These are phyloP conservation scores for Pelodytes ibericus DNA, from an alignment of 2,797 vertebrate species.

Conservation along the genomic window DNA sequence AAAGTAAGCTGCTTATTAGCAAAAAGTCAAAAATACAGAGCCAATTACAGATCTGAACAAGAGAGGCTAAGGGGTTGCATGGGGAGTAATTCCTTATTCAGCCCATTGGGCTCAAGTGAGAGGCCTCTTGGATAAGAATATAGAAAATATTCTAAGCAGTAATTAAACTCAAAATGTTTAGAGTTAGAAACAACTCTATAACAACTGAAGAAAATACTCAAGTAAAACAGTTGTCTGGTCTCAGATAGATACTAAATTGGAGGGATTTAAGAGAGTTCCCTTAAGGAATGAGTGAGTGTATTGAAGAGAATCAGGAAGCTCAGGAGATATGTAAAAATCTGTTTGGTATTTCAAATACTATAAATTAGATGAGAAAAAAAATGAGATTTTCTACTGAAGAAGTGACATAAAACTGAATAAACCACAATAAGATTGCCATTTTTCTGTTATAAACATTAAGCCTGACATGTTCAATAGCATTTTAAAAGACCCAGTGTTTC, in stretches of 20 bases:
- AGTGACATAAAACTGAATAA: slow-evolving; percentile 98
- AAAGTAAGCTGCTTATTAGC: slow-evolving; percentile 99
- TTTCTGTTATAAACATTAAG: slow-evolving; percentile 99
- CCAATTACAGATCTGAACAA: slow-evolving; percentile 99
- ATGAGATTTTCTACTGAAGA: slow-evolving; percentile 90
- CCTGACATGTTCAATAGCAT: slow-evolving; percentile 99
- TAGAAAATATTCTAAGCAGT: slow-evolving; percentile 90
- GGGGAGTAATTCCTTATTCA: slow-evolving; percentile 92
- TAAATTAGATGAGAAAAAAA: slow-evolving; percentile 97
- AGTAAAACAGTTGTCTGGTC: slow-evolving; percentile 89
- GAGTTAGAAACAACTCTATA: slow-evolving; percentile 95
- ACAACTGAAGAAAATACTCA: slow-evolving; percentile 95
- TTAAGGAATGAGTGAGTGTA: slow-evolving; percentile 86
- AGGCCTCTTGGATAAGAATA: slow-evolving; percentile 80
- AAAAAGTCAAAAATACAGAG: slow-evolving; percentile 98
- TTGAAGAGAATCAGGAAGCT: slow-evolving; percentile 89
- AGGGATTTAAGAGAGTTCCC: slow-evolving; percentile 96
- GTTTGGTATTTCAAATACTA: slow-evolving; percentile 99
- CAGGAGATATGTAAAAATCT: slow-evolving; percentile 99
- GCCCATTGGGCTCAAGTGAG: slow-evolving; percentile 93
- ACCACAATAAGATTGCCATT: slow-evolving; percentile 97
- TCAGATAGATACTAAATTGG: slow-evolving; percentile 98
- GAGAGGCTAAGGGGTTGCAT: slow-evolving; percentile 93
- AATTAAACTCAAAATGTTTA: slow-evolving; percentile 99
- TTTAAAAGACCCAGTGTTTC: slow-evolving; percentile 92